A percentile compares a stretch with the other conserved stretches of the same genome.
phyloP scores from a whole-genome alignment of 1,140 invertebrate genomes.

The Parasteatoda tepidariorum region DNA sequence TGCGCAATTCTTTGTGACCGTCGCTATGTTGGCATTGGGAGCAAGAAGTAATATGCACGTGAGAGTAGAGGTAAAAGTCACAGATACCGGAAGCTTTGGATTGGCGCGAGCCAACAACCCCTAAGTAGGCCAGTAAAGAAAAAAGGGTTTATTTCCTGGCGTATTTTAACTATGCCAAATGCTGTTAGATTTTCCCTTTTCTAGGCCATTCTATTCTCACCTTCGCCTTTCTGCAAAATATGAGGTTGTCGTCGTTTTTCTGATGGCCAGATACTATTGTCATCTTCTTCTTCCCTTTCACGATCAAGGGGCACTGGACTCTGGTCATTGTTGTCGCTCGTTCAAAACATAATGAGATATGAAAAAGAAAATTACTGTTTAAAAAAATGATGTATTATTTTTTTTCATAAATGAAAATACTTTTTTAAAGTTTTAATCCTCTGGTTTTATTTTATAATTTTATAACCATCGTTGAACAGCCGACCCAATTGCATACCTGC shows the following conservation, averaged over 20 bases:
- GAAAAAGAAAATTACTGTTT: too few relatives aligned
- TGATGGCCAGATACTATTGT: conserved; percentile 45
- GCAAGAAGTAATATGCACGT: conserved; percentile 17
- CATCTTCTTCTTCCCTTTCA: conserved; percentile 22
- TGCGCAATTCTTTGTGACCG: conserved; percentile 16
- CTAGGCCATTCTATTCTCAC: conserved; percentile 53
- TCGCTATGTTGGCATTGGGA: conserved; percentile 34
- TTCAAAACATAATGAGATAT: too few relatives aligned
- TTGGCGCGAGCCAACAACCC: conserved; percentile 35
- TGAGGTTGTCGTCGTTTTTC: conserved; percentile 10
- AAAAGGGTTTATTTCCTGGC: conserved; percentile 56
- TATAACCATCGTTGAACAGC: too few relatives aligned
- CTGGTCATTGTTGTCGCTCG: conserved; percentile 18
- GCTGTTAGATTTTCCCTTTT: conserved; percentile 38
- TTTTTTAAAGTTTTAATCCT: too few relatives aligned
- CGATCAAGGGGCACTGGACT: conserved; percentile 53
- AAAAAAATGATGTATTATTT: too few relatives aligned
- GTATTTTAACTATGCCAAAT: conserved; percentile 45
- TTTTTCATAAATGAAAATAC: background rate
- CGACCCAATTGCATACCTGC: too few relatives aligned
- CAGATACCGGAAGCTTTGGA: too few relatives aligned
- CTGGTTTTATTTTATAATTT: too few relatives aligned
- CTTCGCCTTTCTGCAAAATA: conserved; percentile 5
- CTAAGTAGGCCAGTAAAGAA: conserved; percentile 41
- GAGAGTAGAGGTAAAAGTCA: too few relatives aligned